Evolutionary conservation across 2,888 invertebrate genomes (phyloP).

Genomic region (Stratiomys singularior): DNA sequence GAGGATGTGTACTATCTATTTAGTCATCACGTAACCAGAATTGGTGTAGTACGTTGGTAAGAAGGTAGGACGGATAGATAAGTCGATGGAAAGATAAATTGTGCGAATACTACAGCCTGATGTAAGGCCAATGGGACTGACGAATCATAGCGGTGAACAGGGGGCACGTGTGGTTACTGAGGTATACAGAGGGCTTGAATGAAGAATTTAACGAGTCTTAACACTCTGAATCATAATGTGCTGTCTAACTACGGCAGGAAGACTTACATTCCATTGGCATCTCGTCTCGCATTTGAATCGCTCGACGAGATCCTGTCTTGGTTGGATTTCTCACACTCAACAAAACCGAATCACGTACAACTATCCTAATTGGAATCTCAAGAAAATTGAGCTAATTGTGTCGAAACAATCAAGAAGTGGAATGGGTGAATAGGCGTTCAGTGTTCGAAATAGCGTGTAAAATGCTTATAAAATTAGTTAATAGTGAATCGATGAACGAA

Average conservation of each 20-base stretch:
- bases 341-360: conserved; percentile 33
- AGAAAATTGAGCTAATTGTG: conserved; percentile 43
- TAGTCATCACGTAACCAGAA: not conserved
- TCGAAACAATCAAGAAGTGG: conserved; percentile 29
- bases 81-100: no score
- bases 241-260: not conserved
- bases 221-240: conserved; percentile 33
- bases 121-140: no score
- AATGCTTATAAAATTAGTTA: not conserved
- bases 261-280: not conserved
- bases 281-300: not conserved
- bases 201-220: conserved; percentile 33
- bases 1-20: conserved; percentile 23
- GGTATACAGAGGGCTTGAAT: conserved; percentile 4
- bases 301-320: not conserved
- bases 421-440: not conserved
- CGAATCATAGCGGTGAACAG: not conserved
- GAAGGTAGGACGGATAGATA: no score
- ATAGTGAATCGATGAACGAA: not conserved
- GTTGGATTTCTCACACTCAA: no score
- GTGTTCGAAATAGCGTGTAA: not conserved
- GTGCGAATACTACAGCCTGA: no score
- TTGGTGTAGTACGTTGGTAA: not conserved
- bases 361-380: conserved; percentile 40
- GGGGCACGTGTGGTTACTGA: not conserved